A percentile compares a stretch with the other conserved stretches of the same genome.
Evolutionary conservation across 1,140 invertebrate genomes (phyloP).

Genomic region (Trachymyrmex septentrionalis): DNA sequence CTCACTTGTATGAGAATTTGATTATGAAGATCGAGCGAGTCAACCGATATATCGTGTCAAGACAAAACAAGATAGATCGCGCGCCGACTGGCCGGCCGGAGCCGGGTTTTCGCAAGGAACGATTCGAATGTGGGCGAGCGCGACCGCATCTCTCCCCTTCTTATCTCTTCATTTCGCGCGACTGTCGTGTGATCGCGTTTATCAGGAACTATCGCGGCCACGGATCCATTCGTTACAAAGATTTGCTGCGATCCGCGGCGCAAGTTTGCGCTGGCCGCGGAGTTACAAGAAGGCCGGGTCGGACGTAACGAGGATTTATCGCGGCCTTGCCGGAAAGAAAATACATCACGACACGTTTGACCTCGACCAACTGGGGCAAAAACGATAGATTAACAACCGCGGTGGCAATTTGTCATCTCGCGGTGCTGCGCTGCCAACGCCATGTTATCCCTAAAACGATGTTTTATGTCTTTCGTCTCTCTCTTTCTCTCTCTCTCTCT

Average conservation of each 20-base stretch:
- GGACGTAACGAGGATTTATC: slow-evolving; percentile 70
- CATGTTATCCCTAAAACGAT: slow-evolving; percentile 59
- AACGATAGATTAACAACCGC: slow-evolving; percentile 64
- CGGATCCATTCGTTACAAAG: slow-evolving; percentile 65
- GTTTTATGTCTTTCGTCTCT: slow-evolving; percentile 52
- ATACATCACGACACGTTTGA: slow-evolving; percentile 59
- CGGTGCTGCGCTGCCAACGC: slow-evolving; percentile 48
- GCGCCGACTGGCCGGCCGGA: not conserved
- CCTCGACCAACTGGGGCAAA: slow-evolving; percentile 42
- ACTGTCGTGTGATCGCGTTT: slow-evolving; percentile 53
- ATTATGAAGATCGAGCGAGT: slow-evolving; percentile 63
- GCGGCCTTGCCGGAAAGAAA: slow-evolving; percentile 47
- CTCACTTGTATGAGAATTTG: slow-evolving; percentile 56
- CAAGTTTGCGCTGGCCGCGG: slow-evolving; percentile 48
- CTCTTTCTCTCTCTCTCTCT: not conserved
- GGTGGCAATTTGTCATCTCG: slow-evolving; percentile 61
- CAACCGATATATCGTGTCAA: slow-evolving; percentile 44
- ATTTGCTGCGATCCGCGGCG: slow-evolving; percentile 52
- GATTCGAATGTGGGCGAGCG: not conserved
- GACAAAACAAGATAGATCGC: slow-evolving; percentile 60
- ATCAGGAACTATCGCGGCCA: slow-evolving; percentile 28
- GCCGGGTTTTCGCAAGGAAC: not conserved
- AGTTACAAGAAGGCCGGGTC: slow-evolving; percentile 47
- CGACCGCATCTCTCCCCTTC: not conserved
- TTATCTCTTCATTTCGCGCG: slow-evolving; percentile 47